phyloP scores from a whole-genome alignment of 1,140 invertebrate genomes.

The Pogonomyrmex californicus region DNA sequence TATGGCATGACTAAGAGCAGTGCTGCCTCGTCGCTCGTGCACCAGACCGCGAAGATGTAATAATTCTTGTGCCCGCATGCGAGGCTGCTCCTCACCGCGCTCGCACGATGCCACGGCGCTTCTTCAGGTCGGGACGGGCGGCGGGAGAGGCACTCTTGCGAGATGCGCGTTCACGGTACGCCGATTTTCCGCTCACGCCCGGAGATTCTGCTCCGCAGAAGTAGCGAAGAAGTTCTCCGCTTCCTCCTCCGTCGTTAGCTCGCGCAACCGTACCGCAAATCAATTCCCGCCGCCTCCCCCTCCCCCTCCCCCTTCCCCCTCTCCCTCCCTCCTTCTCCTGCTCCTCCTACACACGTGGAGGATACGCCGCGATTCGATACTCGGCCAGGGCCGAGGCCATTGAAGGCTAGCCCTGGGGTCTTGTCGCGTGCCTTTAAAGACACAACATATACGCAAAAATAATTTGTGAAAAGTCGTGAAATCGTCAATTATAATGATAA shows the following conservation, averaged over 20 bases:
- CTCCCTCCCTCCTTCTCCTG: background rate
- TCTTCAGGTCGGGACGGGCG: slow-evolving; percentile 48
- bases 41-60: slow-evolving; percentile 84
- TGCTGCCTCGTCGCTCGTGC: slow-evolving; percentile 70
- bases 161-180: slow-evolving; percentile 78
- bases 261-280: slow-evolving; percentile 62
- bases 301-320: background rate
- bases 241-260: slow-evolving; percentile 58
- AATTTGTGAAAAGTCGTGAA: background rate
- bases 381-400: background rate
- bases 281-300: slow-evolving; percentile 23
- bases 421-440: background rate
- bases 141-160: slow-evolving; percentile 72
- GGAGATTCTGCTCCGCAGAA: slow-evolving; percentile 51
- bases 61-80: slow-evolving; percentile 79
- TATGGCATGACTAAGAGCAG: slow-evolving; percentile 74
- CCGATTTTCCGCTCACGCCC: slow-evolving; percentile 76
- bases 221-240: slow-evolving; percentile 31
- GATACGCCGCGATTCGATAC: slow-evolving; percentile 15
- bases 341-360: background rate
- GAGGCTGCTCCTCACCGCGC: slow-evolving; percentile 62
- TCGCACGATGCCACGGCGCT: slow-evolving; percentile 35
- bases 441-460: background rate
- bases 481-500: background rate
- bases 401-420: background rate